Base-by-base conservation (phyloP, 2,888 invertebrate species). In the Pollenia labialis region DNA sequence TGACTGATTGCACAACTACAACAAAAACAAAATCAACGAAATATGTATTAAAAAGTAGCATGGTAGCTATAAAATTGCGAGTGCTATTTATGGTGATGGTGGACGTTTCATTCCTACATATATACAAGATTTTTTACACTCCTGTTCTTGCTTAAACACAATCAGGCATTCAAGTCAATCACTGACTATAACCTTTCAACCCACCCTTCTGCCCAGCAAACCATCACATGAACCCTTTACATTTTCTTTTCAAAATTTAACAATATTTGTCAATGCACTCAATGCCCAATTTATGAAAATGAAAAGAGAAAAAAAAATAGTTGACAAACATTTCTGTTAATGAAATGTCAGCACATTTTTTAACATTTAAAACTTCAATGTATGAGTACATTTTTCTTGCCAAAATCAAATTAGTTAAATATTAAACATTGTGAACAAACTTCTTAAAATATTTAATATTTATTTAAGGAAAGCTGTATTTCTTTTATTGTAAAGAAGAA, bases 1-100 rank as follows among this genome's bases (percentile, higher is more conserved):
- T 91, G 91, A 91, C 91, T 91, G 91, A 92, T 92, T 92, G 92
- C 91, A 90, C 90, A 90, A 90, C 89, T 90, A 91, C 90, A 90
- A 89, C 89, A 90, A 85, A 83, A 83, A 88, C 87, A 88, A 88
- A 62, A 85, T 44, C 69, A 85, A 85, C 56, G 50, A 64, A 76
- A 76, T 52, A 68, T 52, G 54, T 50, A 56, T 62, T 66, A 79
- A 80, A 66, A 85, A 79, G 14, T 50, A 68, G 58, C 32, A 72
- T 46, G 40, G 56, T 18, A 84, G 54, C 72, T 72, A 87, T 18
- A 11, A 85, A 85, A 81, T 54, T 75, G 71, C 62, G 50, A 79
- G 54, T 23, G 66, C 42, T 62, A 71, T 42, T 60, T 64, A 75
- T 69, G 50, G 66, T 40, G 71, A 64, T 79, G 80, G 80, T 64